Conservation (phyloP, 2,797 vertebrate species). For the Anas bernieri region DNA sequence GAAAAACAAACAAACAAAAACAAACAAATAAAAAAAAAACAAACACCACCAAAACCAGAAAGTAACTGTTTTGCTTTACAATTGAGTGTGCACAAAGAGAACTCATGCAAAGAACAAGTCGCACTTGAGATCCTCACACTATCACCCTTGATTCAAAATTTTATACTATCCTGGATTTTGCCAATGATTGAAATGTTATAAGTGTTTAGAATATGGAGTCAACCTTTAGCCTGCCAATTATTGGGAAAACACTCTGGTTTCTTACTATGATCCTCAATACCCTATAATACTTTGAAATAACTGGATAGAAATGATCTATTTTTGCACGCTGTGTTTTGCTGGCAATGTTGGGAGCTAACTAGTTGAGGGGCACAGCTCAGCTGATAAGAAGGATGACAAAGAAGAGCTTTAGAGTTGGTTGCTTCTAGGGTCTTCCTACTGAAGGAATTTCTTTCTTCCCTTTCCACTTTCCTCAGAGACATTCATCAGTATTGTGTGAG, state of each 20-base stretch:
- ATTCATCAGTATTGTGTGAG: background rate
- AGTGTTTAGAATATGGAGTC: background rate
- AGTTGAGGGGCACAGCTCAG: background rate
- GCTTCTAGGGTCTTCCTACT: accelerated
- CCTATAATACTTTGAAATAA: background rate
- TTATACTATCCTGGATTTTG: background rate
- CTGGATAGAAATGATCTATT: no score
- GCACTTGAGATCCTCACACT: background rate
- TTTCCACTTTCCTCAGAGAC: background rate
- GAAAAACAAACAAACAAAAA: no score
- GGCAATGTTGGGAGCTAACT: background rate
- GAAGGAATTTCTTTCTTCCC: background rate
- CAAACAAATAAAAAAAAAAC: no score
- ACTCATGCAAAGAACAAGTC: background rate
- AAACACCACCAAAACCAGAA: background rate
- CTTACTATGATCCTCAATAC: accelerated
- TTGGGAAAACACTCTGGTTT: background rate
- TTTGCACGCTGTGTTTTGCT: accelerated
- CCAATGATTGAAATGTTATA: background rate
- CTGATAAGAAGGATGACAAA: background rate
- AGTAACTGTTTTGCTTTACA: background rate
- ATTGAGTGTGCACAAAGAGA: background rate
- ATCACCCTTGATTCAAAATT: no score
- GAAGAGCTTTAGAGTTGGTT: background rate
- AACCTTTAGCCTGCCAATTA: background rate